A percentile compares a stretch with the other conserved stretches of the same genome.
Conservation (phyloP, 2,888 invertebrate genomes). For the Ichneumon xanthorius region DNA sequence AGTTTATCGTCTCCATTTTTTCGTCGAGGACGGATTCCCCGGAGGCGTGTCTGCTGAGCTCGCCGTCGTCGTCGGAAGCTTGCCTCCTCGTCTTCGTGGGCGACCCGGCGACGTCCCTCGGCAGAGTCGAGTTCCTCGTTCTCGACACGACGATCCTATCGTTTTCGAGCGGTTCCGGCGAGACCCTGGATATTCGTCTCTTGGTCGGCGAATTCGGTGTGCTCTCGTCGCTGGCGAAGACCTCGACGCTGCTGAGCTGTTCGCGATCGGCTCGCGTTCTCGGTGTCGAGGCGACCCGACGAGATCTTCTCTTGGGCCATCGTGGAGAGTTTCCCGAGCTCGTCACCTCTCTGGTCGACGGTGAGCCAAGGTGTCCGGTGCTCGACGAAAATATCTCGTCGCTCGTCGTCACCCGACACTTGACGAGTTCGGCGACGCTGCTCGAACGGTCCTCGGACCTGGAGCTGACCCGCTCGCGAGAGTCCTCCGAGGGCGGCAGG, state of each 20-base stretch:
- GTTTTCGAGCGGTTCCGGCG: slow-evolving; percentile 65
- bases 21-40: slow-evolving; percentile 20
- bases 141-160: slow-evolving; percentile 56
- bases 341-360: slow-evolving; percentile 71
- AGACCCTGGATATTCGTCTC: slow-evolving; percentile 73
- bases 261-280: slow-evolving; percentile 59
- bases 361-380: slow-evolving; percentile 73
- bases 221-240: slow-evolving; percentile 73
- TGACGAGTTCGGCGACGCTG: slow-evolving; percentile 78
- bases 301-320: slow-evolving; percentile 64
- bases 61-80: slow-evolving; percentile 53
- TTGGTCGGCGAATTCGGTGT: slow-evolving; percentile 80
- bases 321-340: slow-evolving; percentile 79
- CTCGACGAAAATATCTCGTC: slow-evolving; percentile 79
- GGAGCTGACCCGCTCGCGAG: slow-evolving; percentile 54
- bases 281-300: slow-evolving; percentile 42
- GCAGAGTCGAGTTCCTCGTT: slow-evolving; percentile 64
- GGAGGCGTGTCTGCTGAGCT: slow-evolving; percentile 9
- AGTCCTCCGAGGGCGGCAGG: slow-evolving; percentile 75
- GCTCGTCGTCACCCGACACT: slow-evolving; percentile 82
- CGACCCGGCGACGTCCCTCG: slow-evolving; percentile 66
- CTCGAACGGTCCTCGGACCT: slow-evolving; percentile 69
- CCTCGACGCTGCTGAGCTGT: slow-evolving; percentile 52
- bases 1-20: neutral
- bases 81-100: slow-evolving; percentile 72